Evolutionary conservation across 2,113 vertebrate species (phyloP), one percentile per base, ranked within the genome.

Genomic region (Ondatra zibethicus): DNA sequence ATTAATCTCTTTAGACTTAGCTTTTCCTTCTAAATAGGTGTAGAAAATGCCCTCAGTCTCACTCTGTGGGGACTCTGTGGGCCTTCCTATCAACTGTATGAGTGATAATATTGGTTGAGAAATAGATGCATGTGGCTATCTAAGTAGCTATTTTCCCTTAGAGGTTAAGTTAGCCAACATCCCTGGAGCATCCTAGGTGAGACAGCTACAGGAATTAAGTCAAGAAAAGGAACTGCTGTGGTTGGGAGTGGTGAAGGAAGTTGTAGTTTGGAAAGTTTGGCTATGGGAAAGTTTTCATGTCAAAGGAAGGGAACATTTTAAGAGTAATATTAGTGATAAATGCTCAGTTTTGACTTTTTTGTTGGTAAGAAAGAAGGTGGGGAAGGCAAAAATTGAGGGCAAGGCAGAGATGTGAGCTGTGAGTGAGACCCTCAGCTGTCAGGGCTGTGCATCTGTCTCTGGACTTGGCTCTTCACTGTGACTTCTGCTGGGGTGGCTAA

Each of bases 11-110:
- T 85, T 85, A 78, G 68, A 5, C 47, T 65, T 96, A 27, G 87
- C n/a, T 94, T 96, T 96, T 86, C 33, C 17, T 95, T 70, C 92
- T 82, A 82, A 87, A 36, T 80, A 72, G 66, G 61, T 80, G 50
- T 87, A 25, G 58, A 86, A 88, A 81, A 47, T 78, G 31, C 50
- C 17, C 6, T 39, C n/a, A 75, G 45, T 77, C 5, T 76, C n/a
- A 92, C 5, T 91, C 14, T 77, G 31, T 27, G 84, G 68, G 95
- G 45, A 61, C 73, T 89, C 45, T 81, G 75, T 65, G 76, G 80
- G 5, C 27, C 16, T 61, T 86, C 12, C 16, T 55, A 16, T 76
- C 85, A 55, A 25, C 36, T 86, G 45, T 91, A 29, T 77, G 25
- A 93, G 78, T 73, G 82, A 88, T 92, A 93, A 47, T 66, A n/a